Base-by-base conservation (phyloP, 2,888 invertebrate genomes). In the Acleris sparsana region DNA sequence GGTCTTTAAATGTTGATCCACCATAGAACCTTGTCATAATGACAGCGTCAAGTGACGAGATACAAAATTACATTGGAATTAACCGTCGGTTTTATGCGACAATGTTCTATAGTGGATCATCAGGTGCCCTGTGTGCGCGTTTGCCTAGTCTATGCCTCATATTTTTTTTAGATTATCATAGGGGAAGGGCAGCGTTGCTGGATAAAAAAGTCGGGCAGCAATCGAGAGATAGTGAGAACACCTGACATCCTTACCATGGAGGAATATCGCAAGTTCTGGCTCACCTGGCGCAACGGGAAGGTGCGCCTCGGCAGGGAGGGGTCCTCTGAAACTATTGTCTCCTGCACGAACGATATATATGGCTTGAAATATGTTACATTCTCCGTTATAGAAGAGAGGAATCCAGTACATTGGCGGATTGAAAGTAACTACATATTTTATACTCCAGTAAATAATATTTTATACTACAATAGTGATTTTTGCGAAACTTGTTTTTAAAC, bases 281-380 rank as follows among this genome's bases (percentile, higher is more conserved):
- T 94, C 44, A 81, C 85, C 53, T 94, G 94, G 94, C 77, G 87
- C 71, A 82, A 85, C 59, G 86, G 89, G 48, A 73, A 73, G 49
- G 76, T 93, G 63, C 76, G 79, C 53, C 77, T 93, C 20, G 91
- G 89, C n/a, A 74, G 83, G 29, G 83, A 84, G 59, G 85, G 86
- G 61, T 88, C 88, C 33, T 78, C 82, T 13, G 78, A 72, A 25
- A 80, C 86, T 2, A 70, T 83, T n/a, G 58, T 86, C 4, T 70
- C 72, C 43, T 73, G 70, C 22, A 56, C 62, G 13, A 74, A 72
- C 57, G 69, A 74, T 55, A 67, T 73, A 43, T 63, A 53, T 3
- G 75, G 79, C n/a, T 69, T 86, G 25, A 77, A 76, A 22, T 80
- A 72, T 69, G 65, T 79, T 7, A 73, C 79, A 53, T 78, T 79